These are phyloP conservation scores for Hymenopus coronatus DNA, from an alignment of 2,888 invertebrate genomes.

Conservation along the genomic window DNA sequence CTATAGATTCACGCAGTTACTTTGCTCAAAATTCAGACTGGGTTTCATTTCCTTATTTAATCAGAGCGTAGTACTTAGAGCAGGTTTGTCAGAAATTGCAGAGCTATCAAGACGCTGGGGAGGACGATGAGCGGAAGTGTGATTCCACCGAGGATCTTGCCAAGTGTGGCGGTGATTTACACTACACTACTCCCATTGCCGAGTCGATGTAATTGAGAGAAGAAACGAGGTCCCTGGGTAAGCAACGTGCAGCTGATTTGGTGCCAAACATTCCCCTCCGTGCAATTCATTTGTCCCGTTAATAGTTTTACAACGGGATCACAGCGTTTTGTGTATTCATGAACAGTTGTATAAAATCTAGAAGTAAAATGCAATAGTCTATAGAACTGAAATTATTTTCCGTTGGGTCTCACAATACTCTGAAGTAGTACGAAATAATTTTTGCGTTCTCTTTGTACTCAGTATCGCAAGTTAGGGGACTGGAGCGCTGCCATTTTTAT, in stretches of 20 bases:
- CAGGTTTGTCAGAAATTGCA: background rate
- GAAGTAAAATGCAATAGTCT: too few relatives aligned
- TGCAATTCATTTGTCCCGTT: background rate
- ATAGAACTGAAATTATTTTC: too few relatives aligned
- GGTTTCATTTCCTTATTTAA: background rate
- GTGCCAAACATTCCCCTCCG: background rate
- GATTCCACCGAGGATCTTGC: background rate
- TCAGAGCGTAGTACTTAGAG: background rate
- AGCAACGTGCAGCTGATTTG: background rate
- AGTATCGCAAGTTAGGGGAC: too few relatives aligned
- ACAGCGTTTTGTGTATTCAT: too few relatives aligned
- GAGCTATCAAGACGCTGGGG: background rate
- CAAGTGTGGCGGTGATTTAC: background rate
- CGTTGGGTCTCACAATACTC: too few relatives aligned
- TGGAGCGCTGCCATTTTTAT: too few relatives aligned
- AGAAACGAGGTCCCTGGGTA: background rate
- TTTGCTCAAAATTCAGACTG: background rate
- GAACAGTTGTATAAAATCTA: too few relatives aligned
- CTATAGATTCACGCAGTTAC: background rate
- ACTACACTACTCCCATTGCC: background rate
- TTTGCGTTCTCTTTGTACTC: too few relatives aligned
- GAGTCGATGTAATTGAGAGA: background rate
- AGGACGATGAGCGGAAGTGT: background rate
- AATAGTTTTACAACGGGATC: too few relatives aligned
- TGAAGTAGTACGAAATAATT: too few relatives aligned